Evolutionary conservation across 2,888 invertebrate species (phyloP), one percentile per base, ranked within the genome.

Genomic region (Philaethria dido): DNA sequence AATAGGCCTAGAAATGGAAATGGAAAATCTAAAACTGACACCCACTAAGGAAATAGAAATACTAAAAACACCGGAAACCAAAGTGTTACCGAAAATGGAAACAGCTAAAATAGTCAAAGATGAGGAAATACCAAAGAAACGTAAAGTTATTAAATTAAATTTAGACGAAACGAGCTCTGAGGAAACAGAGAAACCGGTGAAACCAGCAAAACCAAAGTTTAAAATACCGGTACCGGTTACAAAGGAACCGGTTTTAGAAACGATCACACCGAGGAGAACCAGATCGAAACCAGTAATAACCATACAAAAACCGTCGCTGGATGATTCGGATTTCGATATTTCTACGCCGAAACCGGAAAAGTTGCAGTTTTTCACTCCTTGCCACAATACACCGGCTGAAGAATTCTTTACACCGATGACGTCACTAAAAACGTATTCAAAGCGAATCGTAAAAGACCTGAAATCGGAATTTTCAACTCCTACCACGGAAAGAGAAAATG

Each of bases 331-430:
- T 22, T n/a, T 71, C 0, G 65, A 73, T 1, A 14, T 54, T 4
- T 75, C 77, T 0, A 78, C 80, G 0, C 79, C 79, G 2, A 79
- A 75, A 16, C 68, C 72, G 0, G 71, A 66, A 5, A 52, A 57
- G 4, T 62, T 22, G 0, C 79, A 82, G 6, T 89, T 87, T 42
- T 84, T 80, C 62, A 91, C 90, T 0, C 91, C 87, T 0, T 64
- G 47, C 0, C 69, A 72, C 16, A 76, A 77, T 0, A 78, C 80
- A 0, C 85, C 85, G 0, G 79, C 79, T 0, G 88, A 91, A n/a
- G 75, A 81, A 9, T 91, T 89, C 59, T 90, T 88, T 72, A 90
- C 91, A 0, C 91, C 91, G 0, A 72, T 85, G 74, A 81, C 86
- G 0, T 80, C 83, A 0, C 54, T 87, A 0, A 89, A 85, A 68